These are phyloP conservation scores for Diaprepes abbreviatus DNA, from an alignment of 2,888 invertebrate genomes.

Conservation along the genomic window DNA sequence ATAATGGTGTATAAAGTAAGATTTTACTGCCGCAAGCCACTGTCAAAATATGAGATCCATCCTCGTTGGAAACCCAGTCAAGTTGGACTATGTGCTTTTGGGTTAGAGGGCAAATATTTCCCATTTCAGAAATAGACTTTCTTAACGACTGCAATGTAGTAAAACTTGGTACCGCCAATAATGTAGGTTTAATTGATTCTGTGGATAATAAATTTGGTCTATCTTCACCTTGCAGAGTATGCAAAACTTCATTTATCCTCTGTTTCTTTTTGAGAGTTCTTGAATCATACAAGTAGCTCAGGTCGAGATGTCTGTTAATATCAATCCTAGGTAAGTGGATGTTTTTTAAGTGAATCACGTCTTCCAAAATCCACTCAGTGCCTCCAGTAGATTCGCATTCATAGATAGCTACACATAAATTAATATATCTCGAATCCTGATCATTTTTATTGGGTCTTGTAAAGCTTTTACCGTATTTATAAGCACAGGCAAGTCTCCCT, in stretches of 20 bases:
- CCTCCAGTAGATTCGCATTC: slow-evolving; percentile 99
- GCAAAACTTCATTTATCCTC: slow-evolving; percentile 83
- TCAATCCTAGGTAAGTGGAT: slow-evolving; percentile 88
- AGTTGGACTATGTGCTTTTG: slow-evolving; percentile 95
- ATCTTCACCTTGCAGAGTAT: slow-evolving; percentile 83
- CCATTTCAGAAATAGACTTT: slow-evolving; percentile 91
- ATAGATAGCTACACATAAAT: slow-evolving; percentile 95
- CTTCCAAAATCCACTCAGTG: slow-evolving; percentile 94
- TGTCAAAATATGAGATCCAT: slow-evolving; percentile 97
- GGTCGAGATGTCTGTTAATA: slow-evolving; percentile 85
- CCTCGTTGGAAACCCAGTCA: slow-evolving; percentile 99
- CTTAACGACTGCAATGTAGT: slow-evolving; percentile 89
- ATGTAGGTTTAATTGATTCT: slow-evolving; percentile 66
- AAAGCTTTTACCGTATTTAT: slow-evolving; percentile 92
- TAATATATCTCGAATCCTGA: slow-evolving; percentile 87
- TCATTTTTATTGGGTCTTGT: slow-evolving; percentile 83
- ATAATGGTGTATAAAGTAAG: slow-evolving; percentile 92
- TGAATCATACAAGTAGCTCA: slow-evolving; percentile 86
- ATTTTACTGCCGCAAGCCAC: slow-evolving; percentile 96
- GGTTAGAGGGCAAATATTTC: slow-evolving; percentile 90
- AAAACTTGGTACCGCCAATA: slow-evolving; percentile 91
- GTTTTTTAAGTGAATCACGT: slow-evolving; percentile 94
- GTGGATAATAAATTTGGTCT: slow-evolving; percentile 66
- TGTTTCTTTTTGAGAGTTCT: slow-evolving; percentile 87
- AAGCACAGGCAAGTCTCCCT: slow-evolving; percentile 97